phyloP scores from a whole-genome alignment of 2,888 invertebrate genomes.

The Helobdella robusta region DNA sequence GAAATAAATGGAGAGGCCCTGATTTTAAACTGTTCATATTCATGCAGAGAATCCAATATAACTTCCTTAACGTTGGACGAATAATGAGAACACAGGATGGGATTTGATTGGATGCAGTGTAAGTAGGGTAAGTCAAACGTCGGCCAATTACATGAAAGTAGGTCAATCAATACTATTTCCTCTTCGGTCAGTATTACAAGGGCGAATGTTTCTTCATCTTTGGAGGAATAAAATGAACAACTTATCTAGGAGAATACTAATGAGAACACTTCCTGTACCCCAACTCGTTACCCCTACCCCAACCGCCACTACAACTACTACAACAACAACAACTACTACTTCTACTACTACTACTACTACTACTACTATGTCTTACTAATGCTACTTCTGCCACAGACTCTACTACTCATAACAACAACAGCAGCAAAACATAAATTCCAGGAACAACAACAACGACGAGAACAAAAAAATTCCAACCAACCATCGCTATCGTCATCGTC shows the following conservation, averaged over 20 bases:
- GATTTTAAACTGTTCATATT: neutral
- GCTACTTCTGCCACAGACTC: too few species aligned
- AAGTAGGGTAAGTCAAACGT: constrained; percentile 64
- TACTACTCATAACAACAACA: too few species aligned
- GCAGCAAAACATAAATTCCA: too few species aligned
- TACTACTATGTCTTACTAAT: too few species aligned
- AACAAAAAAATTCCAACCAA: too few species aligned
- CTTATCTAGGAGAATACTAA: too few species aligned
- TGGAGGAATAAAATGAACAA: neutral
- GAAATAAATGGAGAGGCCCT: neutral
- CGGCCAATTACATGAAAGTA: constrained; percentile 72
- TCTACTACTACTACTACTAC: too few species aligned
- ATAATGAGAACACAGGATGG: constrained; percentile 64
- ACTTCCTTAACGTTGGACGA: constrained; percentile 59
- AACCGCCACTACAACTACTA: too few species aligned
- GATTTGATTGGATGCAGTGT: constrained; percentile 79
- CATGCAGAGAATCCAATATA: constrained; percentile 1
- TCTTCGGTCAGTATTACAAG: constrained; percentile 83
- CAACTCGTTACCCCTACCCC: too few species aligned
- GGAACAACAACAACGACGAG: too few species aligned
- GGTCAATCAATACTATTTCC: constrained; percentile 88
- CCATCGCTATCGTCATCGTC: neutral
- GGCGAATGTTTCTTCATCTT: constrained; percentile 49
- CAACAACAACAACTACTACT: neutral
- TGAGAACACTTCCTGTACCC: too few species aligned